A percentile compares a stretch with the other conserved stretches of the same genome.
phyloP scores from a whole-genome alignment of 2,888 invertebrate genomes.

The Criorhina ranunculi region DNA sequence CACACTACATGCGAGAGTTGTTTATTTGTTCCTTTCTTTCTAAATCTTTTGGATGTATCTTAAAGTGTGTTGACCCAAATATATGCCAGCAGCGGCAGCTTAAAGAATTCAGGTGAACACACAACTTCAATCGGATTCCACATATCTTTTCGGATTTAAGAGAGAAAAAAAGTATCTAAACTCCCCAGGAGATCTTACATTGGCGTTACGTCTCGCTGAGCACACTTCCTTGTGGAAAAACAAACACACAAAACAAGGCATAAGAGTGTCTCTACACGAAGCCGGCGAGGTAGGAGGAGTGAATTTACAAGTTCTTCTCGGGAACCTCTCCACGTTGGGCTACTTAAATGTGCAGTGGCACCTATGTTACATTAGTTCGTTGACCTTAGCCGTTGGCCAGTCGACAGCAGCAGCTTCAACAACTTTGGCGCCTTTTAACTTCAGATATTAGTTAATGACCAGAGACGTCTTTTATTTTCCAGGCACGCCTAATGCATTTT shows the following conservation, averaged over 20 bases:
- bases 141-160: not conserved
- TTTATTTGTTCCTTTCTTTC: slow-evolving; percentile 8
- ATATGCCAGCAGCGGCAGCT: slow-evolving; percentile 3
- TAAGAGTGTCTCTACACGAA: not conserved
- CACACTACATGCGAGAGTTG: slow-evolving; percentile 2
- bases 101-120: slow-evolving; percentile 22
- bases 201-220: slow-evolving; percentile 52
- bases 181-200: slow-evolving; percentile 28
- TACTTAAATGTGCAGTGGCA: slow-evolving; percentile 42
- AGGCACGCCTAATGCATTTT: slow-evolving; percentile 12
- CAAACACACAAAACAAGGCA: slow-evolving; percentile 31
- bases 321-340: slow-evolving; percentile 41
- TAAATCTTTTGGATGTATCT: slow-evolving; percentile 22
- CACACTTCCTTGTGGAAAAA: slow-evolving; percentile 56
- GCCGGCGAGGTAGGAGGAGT: not conserved
- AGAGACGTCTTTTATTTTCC: slow-evolving; percentile 3
- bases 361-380: slow-evolving; percentile 30
- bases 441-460: slow-evolving; percentile 9
- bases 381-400: slow-evolving; percentile 36
- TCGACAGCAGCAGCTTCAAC: not conserved
- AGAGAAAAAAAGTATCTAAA: slow-evolving; percentile 2
- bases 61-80: slow-evolving; percentile 21
- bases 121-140: slow-evolving; percentile 14
- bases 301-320: slow-evolving; percentile 36
- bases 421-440: not conserved